phyloP scores from a whole-genome alignment of 2,888 invertebrate genomes.

The Drosophila histrio region DNA sequence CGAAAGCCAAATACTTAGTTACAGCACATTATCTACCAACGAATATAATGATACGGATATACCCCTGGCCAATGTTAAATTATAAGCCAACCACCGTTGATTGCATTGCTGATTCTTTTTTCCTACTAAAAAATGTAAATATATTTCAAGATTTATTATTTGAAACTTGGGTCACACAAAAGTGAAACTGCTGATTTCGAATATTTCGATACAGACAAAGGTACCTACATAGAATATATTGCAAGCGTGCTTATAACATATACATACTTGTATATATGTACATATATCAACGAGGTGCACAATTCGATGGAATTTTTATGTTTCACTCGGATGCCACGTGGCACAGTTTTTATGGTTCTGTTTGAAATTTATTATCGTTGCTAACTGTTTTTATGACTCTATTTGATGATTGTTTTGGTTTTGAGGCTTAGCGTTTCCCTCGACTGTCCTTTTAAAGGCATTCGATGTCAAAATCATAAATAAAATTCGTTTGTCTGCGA shows the following conservation, averaged over 20 bases:
- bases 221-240: constrained; percentile 40
- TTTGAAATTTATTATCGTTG: constrained; percentile 72
- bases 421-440: constrained; percentile 38
- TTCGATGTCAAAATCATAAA: constrained; percentile 62
- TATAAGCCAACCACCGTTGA: constrained; percentile 37
- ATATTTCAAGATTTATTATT: constrained; percentile 72
- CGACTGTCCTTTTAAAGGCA: constrained; percentile 20
- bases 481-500: constrained; percentile 50
- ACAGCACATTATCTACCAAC: too few relatives aligned
- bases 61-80: constrained; percentile 18
- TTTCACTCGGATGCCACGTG: constrained; percentile 59
- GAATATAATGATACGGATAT: too few relatives aligned
- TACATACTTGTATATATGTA: constrained; percentile 11
- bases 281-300: constrained; percentile 39
- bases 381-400: constrained; percentile 78
- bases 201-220: constrained; percentile 17
- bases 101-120: constrained; percentile 49
- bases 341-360: constrained; percentile 64
- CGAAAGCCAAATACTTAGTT: too few relatives aligned
- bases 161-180: constrained; percentile 40
- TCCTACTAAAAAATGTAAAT: constrained; percentile 68
- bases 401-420: constrained; percentile 79
- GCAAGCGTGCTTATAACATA: constrained; percentile 11
- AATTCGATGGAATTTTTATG: constrained; percentile 62
- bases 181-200: constrained; percentile 71